Conservation (phyloP, 2,888 invertebrate genomes). For the Chouioia cunea region DNA sequence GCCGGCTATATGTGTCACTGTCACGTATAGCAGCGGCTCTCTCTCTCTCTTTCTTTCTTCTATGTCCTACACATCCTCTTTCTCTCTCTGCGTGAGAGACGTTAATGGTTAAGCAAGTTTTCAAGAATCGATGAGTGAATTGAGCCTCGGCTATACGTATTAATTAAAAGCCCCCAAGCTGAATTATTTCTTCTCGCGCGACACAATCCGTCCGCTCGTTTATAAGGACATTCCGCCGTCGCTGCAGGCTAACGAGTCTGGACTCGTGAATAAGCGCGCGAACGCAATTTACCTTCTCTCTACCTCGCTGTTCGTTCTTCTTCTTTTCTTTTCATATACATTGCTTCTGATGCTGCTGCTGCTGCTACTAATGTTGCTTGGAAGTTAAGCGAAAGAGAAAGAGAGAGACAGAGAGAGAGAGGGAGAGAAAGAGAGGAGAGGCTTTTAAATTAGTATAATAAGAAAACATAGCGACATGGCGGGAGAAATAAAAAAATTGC, state of each 20-base stretch:
- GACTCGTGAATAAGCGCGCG: slow-evolving; percentile 41
- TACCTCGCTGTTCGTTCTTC: slow-evolving; percentile 3
- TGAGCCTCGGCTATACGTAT: slow-evolving; percentile 48
- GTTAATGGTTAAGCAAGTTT: slow-evolving; percentile 50
- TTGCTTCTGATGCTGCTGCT: no score
- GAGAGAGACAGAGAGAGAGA: no score
- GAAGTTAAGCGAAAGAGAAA: no score
- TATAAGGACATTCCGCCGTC: slow-evolving; percentile 36
- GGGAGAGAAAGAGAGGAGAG: no score
- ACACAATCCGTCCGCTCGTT: slow-evolving; percentile 42
- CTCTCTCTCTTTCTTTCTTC: slow-evolving; percentile 56
- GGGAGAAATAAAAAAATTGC: not conserved
- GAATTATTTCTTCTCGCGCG: slow-evolving; percentile 45
- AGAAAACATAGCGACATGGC: slow-evolving; percentile 18
- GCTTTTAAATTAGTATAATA: slow-evolving; percentile 29
- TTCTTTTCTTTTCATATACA: not conserved
- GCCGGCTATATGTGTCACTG: slow-evolving; percentile 64
- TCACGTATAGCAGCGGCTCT: slow-evolving; percentile 59
- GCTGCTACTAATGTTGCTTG: no score
- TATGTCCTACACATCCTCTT: not conserved
- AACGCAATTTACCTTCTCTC: slow-evolving; percentile 38
- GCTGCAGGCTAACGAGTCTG: slow-evolving; percentile 25
- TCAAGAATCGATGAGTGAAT: no score
- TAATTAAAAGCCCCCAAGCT: slow-evolving; percentile 43
- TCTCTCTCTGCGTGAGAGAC: slow-evolving; percentile 39